Conservation (phyloP, 2,113 vertebrate genomes). For the Leptodactylus fuscus region DNA sequence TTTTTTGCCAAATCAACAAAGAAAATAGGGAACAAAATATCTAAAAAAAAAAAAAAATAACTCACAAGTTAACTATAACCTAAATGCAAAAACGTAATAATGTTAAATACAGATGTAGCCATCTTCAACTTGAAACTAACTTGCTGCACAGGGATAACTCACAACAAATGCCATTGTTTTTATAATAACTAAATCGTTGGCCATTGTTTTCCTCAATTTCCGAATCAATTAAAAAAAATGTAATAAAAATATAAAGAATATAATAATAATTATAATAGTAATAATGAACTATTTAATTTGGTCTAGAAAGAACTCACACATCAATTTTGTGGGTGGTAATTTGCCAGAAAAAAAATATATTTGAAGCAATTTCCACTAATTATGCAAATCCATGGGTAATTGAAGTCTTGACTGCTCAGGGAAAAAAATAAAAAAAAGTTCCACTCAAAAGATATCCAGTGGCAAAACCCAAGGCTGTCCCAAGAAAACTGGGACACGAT, state of each 20-base stretch:
- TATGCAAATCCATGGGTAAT: not conserved
- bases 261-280: not conserved
- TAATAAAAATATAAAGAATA: not conserved
- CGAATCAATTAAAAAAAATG: too few species aligned
- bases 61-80: too few species aligned
- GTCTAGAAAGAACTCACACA: not conserved
- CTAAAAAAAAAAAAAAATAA: not conserved
- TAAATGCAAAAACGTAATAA: too few species aligned
- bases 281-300: not conserved
- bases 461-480: constrained; percentile 9
- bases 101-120: too few species aligned
- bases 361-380: not conserved
- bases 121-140: too few species aligned
- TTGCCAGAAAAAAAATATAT: not conserved
- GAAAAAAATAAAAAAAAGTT: not conserved
- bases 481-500: constrained; percentile 5
- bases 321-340: not conserved
- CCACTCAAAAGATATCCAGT: not conserved
- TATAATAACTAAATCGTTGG: not conserved
- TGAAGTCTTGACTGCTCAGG: not conserved
- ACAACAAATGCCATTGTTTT: too few species aligned
- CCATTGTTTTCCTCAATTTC: not conserved
- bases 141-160: too few species aligned
- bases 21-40: not conserved
- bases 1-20: not conserved